Base-by-base conservation (phyloP, 2,113 vertebrate genomes). In the Euleptes europaea region DNA sequence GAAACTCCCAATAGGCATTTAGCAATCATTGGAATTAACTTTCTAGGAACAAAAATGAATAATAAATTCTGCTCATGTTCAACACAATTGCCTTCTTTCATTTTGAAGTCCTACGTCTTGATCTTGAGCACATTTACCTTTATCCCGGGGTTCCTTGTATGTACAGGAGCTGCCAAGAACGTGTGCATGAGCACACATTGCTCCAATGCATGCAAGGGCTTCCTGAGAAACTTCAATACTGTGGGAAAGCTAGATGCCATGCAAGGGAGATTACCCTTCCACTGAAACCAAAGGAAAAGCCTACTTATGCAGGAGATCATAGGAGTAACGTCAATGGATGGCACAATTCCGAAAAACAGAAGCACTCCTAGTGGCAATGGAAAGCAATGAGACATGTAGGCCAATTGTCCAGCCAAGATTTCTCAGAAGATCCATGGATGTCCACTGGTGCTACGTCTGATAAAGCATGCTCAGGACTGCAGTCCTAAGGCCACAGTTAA, bases 1-100 rank as follows among this genome's bases (percentile, higher is more conserved):
- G 84, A 85, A 38, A 73, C 13, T 31, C 63, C 69, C 77, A 85
- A 65, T 26, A 63, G 47, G 54, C 35, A 38, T 85, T 73, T 79
- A 79, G 77, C 38, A 19, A 35, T 28, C 4, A 10, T 35, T 17
- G 17, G 21, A 60, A 38, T 6, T 83, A 23, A 83, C 44, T 74
- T 63, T n/a, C 70, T 47, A 63, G 69, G 49, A 72, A 31, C 47
- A 71, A 31, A 60, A 80, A 80, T 21, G 42, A 31, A 57, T 13
- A 31, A 83, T 63, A 47, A 83, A 73, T 63, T 14, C 8, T 44
- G 33, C 38, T 83, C 17, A 44, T 63, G 70, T 60, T 74, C 80
- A 83, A 83, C 51, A 73, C 54, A 47, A 73, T 74, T 44, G 33
- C 54, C 35, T 63, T 72, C 54, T 73, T 74, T 63, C 28, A 21